These are phyloP conservation scores for Polyommatus iphigenia DNA, from an alignment of 2,888 invertebrate genomes.

Conservation along the genomic window DNA sequence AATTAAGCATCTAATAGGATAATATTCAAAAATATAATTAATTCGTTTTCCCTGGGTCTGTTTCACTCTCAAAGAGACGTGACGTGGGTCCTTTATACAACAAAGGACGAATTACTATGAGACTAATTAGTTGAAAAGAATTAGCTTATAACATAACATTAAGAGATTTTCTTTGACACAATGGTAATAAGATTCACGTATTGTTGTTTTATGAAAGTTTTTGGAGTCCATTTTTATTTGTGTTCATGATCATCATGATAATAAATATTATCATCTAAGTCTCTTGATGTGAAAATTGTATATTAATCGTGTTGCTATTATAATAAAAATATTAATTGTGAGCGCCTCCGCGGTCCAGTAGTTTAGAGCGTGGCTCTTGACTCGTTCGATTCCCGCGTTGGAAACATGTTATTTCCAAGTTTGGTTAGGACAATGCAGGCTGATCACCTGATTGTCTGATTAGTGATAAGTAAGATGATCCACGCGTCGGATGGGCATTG, in stretches of 20 bases:
- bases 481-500: no score
- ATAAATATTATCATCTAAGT: no score
- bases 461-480: no score
- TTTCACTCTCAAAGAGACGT: conserved; percentile 65
- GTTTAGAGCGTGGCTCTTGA: no score
- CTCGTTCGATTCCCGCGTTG: no score
- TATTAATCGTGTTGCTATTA: no score
- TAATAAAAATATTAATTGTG: no score
- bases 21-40: conserved; percentile 30
- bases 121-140: conserved; percentile 52
- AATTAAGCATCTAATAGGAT: conserved; percentile 14
- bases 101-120: conserved; percentile 59
- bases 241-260: neutral
- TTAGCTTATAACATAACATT: conserved; percentile 29
- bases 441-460: no score
- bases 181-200: neutral
- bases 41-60: conserved; percentile 22
- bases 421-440: no score
- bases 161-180: conserved; percentile 6
- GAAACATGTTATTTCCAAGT: no score
- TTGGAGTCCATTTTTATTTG: neutral
- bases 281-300: no score
- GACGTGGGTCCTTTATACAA: conserved; percentile 65
- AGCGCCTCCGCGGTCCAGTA: no score
- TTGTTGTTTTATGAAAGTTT: neutral